phyloP scores from a whole-genome alignment of 2,113 vertebrate genomes.

The Vulpes lagopus region DNA sequence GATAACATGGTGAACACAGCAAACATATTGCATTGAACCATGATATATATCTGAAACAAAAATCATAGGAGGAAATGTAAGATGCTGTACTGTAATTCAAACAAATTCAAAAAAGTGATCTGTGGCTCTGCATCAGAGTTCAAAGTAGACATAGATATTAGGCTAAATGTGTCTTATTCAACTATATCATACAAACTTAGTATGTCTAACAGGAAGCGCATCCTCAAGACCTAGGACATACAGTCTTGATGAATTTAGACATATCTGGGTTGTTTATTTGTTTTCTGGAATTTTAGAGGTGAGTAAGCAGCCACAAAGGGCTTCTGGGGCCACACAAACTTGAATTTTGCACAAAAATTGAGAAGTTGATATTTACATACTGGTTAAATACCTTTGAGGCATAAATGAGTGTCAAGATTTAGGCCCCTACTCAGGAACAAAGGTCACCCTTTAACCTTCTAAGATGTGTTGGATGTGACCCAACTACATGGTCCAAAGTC shows the following conservation, averaged over 20 bases:
- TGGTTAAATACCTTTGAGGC: not conserved
- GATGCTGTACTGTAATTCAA: not conserved
- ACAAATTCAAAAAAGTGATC: not conserved
- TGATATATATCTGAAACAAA: not conserved
- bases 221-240: not conserved
- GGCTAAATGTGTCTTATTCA: not conserved
- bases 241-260: not conserved
- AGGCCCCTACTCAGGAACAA: not conserved
- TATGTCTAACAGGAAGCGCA: not conserved
- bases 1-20: not conserved
- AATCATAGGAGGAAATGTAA: not conserved
- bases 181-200: not conserved
- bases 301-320: too few relatives aligned
- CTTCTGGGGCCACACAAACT: not conserved
- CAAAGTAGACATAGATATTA: not conserved
- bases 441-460: not conserved
- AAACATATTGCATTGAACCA: not conserved
- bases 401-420: not conserved
- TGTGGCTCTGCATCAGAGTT: not conserved
- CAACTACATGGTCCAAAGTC: not conserved
- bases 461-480: not conserved
- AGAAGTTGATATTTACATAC: not conserved
- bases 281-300: not conserved
- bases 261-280: not conserved
- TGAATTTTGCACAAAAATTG: not conserved